A percentile compares a stretch with the other conserved stretches of the same genome.
These are phyloP conservation scores for Cynocephalus volans DNA, from an alignment of 2,113 vertebrate genomes.

Conservation along the genomic window DNA sequence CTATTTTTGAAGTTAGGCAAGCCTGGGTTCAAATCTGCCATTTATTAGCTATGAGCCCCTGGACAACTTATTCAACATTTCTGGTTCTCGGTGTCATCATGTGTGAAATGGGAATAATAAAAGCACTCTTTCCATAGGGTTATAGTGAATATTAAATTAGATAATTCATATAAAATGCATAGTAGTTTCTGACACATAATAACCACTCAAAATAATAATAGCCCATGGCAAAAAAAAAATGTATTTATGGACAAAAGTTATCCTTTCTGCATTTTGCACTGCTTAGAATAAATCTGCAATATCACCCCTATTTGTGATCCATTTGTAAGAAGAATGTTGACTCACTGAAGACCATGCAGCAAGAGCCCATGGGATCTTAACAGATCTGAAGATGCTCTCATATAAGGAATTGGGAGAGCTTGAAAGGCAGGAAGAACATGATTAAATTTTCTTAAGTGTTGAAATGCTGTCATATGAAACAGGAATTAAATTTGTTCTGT, in stretches of 20 bases:
- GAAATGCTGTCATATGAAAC: neutral
- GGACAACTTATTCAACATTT: neutral
- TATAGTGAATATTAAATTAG: neutral
- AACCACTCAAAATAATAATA: constrained; percentile 32
- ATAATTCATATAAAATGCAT: neutral
- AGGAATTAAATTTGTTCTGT: neutral
- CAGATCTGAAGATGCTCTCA: neutral
- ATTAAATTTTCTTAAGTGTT: neutral
- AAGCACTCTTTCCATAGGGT: neutral
- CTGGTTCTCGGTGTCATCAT: neutral
- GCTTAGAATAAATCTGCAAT: neutral
- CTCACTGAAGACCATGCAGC: neutral
- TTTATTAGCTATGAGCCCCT: neutral
- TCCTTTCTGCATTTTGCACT: neutral
- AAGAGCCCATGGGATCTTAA: neutral
- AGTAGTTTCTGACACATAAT: neutral
- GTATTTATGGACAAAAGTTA: neutral
- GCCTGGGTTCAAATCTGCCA: neutral
- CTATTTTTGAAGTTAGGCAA: neutral
- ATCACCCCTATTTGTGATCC: neutral
- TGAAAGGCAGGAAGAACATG: neutral
- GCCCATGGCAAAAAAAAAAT: neutral
- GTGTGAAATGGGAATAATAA: neutral
- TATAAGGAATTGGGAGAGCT: neutral
- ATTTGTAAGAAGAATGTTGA: constrained; percentile 26